Percentiles rank a stretch among this genome's conserved stretches.
Evolutionary conservation across 2,888 invertebrate species (phyloP).

Genomic region (Plagodis pulveraria): DNA sequence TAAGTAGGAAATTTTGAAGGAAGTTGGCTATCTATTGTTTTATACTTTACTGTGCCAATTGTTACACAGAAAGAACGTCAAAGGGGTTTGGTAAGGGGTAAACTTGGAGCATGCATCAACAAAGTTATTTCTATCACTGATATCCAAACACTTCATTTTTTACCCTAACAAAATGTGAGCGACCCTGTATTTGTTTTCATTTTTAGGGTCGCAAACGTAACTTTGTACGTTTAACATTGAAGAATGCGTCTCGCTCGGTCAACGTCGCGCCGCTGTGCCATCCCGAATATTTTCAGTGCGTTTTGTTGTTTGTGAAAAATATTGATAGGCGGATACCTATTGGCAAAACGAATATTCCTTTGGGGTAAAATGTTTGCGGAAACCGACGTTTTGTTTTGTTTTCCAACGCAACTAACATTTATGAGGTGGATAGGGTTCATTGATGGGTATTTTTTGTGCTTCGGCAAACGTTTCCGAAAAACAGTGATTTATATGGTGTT

Average conservation of each 20-base stretch:
- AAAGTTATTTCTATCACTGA: slow-evolving; percentile 42
- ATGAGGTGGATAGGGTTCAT: slow-evolving; percentile 7
- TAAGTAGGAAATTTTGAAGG: no score
- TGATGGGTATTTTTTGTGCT: slow-evolving; percentile 21
- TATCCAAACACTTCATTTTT: slow-evolving; percentile 27
- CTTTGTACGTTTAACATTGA: slow-evolving; percentile 47
- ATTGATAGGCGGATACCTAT: slow-evolving; percentile 32
- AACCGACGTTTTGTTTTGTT: slow-evolving; percentile 15
- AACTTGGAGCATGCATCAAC: slow-evolving; percentile 41
- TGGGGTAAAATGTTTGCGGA: slow-evolving; percentile 15
- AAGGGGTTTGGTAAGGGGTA: slow-evolving; percentile 46
- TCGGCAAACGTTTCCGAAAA: slow-evolving; percentile 11
- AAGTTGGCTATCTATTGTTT: no score
- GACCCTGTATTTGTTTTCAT: slow-evolving; percentile 28
- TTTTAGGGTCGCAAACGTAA: slow-evolving; percentile 42
- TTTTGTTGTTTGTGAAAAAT: slow-evolving; percentile 41
- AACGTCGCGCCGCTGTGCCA: slow-evolving; percentile 38
- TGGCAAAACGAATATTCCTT: slow-evolving; percentile 22
- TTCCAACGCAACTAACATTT: slow-evolving; percentile 6
- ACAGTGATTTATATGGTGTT: slow-evolving; percentile 9
- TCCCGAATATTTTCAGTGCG: slow-evolving; percentile 44
- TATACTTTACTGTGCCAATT: background rate
- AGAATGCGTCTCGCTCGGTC: slow-evolving; percentile 49
- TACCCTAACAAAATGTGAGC: slow-evolving; percentile 23
- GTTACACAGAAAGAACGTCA: slow-evolving; percentile 35